A percentile compares a stretch with the other conserved stretches of the same genome.
Conservation (phyloP, 2,888 invertebrate genomes). For the Campaea margaritaria region DNA sequence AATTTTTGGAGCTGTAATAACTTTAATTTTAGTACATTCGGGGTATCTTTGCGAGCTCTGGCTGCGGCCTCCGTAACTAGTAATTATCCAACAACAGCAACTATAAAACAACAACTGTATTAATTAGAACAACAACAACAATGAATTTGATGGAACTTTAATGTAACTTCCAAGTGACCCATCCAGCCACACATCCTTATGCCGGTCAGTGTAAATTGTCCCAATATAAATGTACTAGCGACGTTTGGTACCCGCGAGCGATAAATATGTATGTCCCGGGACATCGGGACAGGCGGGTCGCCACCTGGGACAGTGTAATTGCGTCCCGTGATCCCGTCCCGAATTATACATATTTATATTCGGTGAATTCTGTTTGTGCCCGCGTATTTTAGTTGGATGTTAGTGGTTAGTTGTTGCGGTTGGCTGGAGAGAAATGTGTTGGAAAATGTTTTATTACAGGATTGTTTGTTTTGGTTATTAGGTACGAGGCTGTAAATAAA, state of each 20-base stretch:
- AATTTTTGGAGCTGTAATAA: no score
- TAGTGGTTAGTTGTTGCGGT: conserved; percentile 7
- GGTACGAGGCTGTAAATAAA: no score
- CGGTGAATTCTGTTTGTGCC: conserved; percentile 38
- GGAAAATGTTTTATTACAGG: no score
- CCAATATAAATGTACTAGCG: conserved; percentile 52
- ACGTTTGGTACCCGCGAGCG: conserved; percentile 44
- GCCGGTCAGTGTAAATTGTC: conserved; percentile 35
- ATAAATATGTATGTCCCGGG: conserved; percentile 72
- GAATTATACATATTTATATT: conserved; percentile 61
- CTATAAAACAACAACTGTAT: no score
- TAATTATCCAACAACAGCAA: background rate
- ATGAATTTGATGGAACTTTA: background rate
- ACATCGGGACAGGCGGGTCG: conserved; percentile 48
- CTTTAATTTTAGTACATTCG: no score
- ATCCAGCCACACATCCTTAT: conserved; percentile 38
- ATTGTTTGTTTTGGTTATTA: no score
- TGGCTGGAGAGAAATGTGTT: background rate
- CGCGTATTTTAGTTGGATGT: conserved; percentile 13
- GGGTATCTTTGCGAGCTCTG: no score
- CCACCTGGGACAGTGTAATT: conserved; percentile 69
- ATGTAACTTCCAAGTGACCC: background rate
- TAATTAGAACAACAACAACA: background rate
- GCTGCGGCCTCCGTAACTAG: no score
- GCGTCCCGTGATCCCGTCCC: conserved; percentile 47